Evolutionary conservation across 2,113 vertebrate species (phyloP).

Genomic region (Onychorhynchus coronatus): DNA sequence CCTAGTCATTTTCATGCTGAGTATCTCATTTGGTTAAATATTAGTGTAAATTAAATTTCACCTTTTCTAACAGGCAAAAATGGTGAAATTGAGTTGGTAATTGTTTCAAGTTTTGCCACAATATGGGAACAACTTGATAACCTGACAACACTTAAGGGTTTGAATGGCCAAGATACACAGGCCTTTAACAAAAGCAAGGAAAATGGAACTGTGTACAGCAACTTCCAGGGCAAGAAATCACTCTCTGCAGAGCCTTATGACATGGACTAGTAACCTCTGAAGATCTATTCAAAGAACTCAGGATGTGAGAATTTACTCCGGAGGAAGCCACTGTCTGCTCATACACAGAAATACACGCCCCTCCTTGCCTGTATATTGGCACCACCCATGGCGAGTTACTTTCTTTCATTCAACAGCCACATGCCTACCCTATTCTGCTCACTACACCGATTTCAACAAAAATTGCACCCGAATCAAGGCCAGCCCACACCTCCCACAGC

Average conservation of each 20-base stretch:
- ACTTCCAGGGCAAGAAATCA: neutral
- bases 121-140: neutral
- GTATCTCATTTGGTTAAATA: slow-evolving; percentile 18
- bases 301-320: neutral
- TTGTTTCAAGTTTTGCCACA: slow-evolving; percentile 13
- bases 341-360: neutral
- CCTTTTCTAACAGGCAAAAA: slow-evolving; percentile 10
- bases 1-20: slow-evolving; percentile 22
- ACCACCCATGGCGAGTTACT: fast-evolving
- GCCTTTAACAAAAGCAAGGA: neutral
- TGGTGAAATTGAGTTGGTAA: neutral
- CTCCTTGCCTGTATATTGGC: fast-evolving
- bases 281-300: neutral
- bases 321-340: neutral
- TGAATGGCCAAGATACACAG: neutral
- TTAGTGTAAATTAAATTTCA: slow-evolving; percentile 47
- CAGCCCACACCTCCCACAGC: neutral
- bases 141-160: neutral
- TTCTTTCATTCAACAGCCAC: neutral
- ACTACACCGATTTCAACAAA: neutral
- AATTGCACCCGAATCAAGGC: neutral
- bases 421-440: neutral
- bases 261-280: neutral
- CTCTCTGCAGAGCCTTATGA: neutral
- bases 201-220: neutral